phyloP scores from a whole-genome alignment of 37 sponge, comb jelly and placozoan species.

The Agelas oroides region DNA sequence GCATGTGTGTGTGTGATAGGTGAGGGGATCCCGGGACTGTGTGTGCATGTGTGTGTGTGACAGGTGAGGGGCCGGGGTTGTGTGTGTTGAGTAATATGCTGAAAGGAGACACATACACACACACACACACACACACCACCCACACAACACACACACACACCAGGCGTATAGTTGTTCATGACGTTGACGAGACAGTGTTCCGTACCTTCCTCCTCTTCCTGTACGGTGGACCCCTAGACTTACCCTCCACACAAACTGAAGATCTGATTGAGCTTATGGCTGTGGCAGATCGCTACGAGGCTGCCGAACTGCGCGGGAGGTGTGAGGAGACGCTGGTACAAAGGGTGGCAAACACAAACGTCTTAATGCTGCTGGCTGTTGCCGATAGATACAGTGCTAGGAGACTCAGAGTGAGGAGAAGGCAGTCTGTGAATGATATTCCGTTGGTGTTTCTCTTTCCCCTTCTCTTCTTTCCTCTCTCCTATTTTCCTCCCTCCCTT shows the following conservation, averaged over 20 bases:
- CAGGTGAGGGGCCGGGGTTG: background rate
- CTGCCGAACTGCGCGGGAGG: conserved; percentile 4
- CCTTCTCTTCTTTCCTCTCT: no score
- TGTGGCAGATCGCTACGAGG: conserved; percentile 65
- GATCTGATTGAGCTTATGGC: conserved; percentile 62
- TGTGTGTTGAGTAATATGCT: background rate
- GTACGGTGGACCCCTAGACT: conserved; percentile 50
- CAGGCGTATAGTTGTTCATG: conserved; percentile 58
- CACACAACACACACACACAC: no score
- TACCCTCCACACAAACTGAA: conserved; percentile 14
- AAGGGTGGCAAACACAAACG: conserved; percentile 41
- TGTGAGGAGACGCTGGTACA: conserved; percentile 58
- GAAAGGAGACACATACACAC: no score
- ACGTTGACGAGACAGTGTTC: conserved; percentile 51
- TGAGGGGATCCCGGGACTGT: background rate
- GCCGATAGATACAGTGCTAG: conserved; percentile 63
- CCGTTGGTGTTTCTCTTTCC: no score
- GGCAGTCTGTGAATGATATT: background rate
- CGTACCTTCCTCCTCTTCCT: conserved; percentile 56
- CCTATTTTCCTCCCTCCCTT: no score
- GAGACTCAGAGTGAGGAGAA: conserved; percentile 23
- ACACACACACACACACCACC: no score
- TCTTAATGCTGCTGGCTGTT: conserved; percentile 56
- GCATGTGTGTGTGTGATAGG: background rate
- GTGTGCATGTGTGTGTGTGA: background rate